Base-by-base conservation (phyloP, 2,113 vertebrate genomes). In the Dendropsophus ebraccatus region DNA sequence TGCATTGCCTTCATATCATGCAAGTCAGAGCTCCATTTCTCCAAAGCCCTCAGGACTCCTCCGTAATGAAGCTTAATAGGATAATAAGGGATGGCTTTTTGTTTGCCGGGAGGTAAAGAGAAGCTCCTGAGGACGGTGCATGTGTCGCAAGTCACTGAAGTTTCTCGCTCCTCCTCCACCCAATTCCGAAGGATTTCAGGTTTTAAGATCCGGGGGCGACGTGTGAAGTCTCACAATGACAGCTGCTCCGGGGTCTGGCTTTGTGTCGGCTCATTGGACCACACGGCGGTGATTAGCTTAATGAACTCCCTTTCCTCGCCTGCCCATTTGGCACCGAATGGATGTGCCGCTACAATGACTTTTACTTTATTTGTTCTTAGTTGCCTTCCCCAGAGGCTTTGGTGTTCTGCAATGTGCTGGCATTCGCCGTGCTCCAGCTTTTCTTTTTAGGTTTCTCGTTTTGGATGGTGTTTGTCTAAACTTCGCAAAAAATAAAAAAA, bases 241-340 rank as follows among this genome's bases (percentile, higher is more conserved):
- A 81, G n/a, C 79, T 81, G 79, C 60, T 47, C 23, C 52, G 4
- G 25, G 58, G 41, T 67, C 60, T 67, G 79, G 60, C 58, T 47
- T 81, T 65, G 21, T 49, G 41, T 28, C 60, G 60, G 58, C 65
- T 67, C 79, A 81, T 69, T 81, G 79, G 79, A 65, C 79, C 79
- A 81, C 49, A 81, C 47, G 37, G 14, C 47, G 60, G 60, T 50
- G 79, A 65, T 81, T 81, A 67, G 79, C 41, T 67, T 81, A 81
- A 81, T 81, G 67, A 81, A 67, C 79, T 67, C 41, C 5, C 79
- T 81, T 19, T 67, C 60, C 30, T 60, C 11, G 54, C 54, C 52
- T 80, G 75, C 75, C 75, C 49, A 32, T 77, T 80, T 80, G 77
- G 77, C 54, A 45, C n/a, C 7, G 56, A 35, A 25, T 25, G 77